Base-by-base conservation (phyloP, 2,888 invertebrate genomes). In the Napeogenes inachia region DNA sequence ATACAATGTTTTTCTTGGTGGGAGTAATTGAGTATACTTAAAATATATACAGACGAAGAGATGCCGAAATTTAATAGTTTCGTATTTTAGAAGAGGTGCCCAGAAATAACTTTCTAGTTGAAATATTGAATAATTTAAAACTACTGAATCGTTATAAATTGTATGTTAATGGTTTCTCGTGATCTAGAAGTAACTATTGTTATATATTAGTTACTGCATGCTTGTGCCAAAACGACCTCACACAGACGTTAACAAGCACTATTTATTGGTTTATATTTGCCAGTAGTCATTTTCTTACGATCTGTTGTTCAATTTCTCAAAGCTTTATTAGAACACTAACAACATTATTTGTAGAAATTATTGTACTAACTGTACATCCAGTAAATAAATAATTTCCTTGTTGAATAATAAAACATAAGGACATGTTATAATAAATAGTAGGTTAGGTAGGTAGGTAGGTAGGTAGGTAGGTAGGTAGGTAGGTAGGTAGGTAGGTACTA, bases 61-160 rank as follows among this genome's bases (percentile, higher is more conserved):
- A 47, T 13, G 21, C n/a, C 21, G n/a, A 47, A 50, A 50, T 50
- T 21, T 50, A 50, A 50, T 30, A 13, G 30, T 30, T 50, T 30
- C 30, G 30, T 50, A 50, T 10, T 30, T 50, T 50, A 50, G 30
- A 50, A 30, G 8, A 50, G 50, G 30, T 8, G 42, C 21, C 42
- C 50, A 38, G 35, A 62, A 62, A 62, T 54, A 58, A 47, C 13
- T 10, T 55, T 45, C 32, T 55, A 21, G 56, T 55, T 61, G 55
- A 64, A 59, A 53, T 64, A 61, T 59, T 59, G 46, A 53, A 57
- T 54, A 55, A 61, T 62, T 62, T 45, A 42, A 61, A 55, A 50
- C 57, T 50, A 50, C 53, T 30, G 45, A 46, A 61, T 47, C 50
- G 45, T 47, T 61, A 62, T 67, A 64, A 64, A 64, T 64, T 59